Conservation (phyloP, 2,113 vertebrate genomes). For the Mastomys natalensis region DNA sequence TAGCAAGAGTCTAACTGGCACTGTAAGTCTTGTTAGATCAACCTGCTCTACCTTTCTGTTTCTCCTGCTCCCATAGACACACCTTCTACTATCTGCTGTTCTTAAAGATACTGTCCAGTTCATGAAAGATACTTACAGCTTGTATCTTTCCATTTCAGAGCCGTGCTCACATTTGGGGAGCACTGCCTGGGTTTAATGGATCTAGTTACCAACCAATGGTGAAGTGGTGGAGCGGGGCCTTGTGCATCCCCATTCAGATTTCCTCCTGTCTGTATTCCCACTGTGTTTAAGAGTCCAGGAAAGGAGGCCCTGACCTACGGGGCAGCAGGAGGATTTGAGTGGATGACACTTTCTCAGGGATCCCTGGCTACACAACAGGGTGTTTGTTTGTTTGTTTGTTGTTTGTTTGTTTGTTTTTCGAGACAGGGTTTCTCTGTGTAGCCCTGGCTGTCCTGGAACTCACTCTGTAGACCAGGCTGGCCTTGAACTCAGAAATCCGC, state of each 20-base stretch:
- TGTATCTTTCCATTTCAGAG: slow-evolving; percentile 27
- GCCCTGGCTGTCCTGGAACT: too few relatives aligned
- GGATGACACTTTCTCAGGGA: not conserved
- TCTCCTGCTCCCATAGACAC: not conserved
- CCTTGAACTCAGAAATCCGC: too few relatives aligned
- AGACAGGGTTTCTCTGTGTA: too few relatives aligned
- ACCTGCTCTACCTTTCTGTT: not conserved
- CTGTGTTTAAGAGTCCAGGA: not conserved
- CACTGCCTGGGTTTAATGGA: not conserved
- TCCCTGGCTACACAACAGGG: not conserved
- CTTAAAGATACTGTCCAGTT: not conserved
- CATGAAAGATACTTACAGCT: slow-evolving; percentile 14
- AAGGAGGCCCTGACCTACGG: not conserved
- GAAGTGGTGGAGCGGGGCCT: not conserved
- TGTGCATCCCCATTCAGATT: too few relatives aligned
- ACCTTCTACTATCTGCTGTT: not conserved
- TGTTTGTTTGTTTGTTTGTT: too few relatives aligned
- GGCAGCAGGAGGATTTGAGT: not conserved
- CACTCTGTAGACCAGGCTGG: too few relatives aligned
- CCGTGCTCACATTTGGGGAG: slow-evolving; percentile 3
- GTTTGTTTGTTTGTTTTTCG: too few relatives aligned
- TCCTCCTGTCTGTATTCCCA: not conserved
- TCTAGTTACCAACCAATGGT: not conserved
- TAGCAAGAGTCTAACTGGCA: not conserved
- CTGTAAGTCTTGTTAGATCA: fast-evolving